Evolutionary conservation across 2,797 vertebrate genomes (phyloP), one percentile per base, ranked within the genome.

Genomic region (Vultur gryphus): DNA sequence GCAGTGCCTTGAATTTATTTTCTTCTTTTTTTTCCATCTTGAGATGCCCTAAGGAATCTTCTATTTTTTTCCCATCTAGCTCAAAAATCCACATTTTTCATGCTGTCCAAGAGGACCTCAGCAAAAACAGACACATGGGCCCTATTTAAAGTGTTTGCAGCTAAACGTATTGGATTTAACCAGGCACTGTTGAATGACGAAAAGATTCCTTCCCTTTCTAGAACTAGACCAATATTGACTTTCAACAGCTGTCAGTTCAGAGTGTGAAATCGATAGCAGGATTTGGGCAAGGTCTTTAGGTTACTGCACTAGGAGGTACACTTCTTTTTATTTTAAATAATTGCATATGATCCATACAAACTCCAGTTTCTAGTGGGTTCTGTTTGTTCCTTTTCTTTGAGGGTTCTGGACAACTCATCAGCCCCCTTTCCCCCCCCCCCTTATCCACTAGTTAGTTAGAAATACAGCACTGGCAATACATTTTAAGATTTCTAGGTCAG

Each of bases 41-140:
- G 33, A 82, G 62, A 64, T 52, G 41, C 41, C 29, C 23, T 64
- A 61, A 71, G 66, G 21, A 93, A 66, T 80, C 41, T 82, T 89
- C 51, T 70, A 3, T 5, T 28, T 66, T 73, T 39, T 11, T 21
- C 6, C 19, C 4, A 49, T 19, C 31, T 62, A 41, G 35, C 49
- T 89, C 54, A 76, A 92, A 95, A 93, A 62, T n/a, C 35, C 52
- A 57, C 58, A 39, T 90, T 94, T 86, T 80, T 90, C 76, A 80
- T 94, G 41, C 43, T 94, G 28, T 49, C 64, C 69, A 89, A 87
- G 37, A 37, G 46, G 37, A 39, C 20, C 31, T 41, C 18, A 94
- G 69, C 19, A 89, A 57, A 61, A 57, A 61, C 6, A 52, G 20
- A 73, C 7, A 57, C 25, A 24, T 5, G 21, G n/a, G 28, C 31